Conservation (phyloP, 1,140 invertebrate species). For the Sarcophaga peregrina region DNA sequence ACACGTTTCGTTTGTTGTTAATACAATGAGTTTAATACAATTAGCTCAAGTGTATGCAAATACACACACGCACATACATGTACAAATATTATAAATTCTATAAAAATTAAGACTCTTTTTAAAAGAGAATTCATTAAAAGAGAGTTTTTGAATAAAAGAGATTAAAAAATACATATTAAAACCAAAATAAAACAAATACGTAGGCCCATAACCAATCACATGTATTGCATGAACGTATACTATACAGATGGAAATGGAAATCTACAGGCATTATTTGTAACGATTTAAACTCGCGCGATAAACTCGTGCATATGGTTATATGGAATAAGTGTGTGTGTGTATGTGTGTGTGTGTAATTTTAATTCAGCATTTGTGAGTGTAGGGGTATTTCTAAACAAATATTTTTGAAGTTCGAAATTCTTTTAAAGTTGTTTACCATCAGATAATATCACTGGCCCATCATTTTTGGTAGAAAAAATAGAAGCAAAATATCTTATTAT, state of each 20-base stretch:
- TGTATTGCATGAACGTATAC: background rate
- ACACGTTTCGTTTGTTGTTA: slow-evolving; percentile 23
- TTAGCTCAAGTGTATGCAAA: background rate
- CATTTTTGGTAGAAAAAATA: too few species aligned
- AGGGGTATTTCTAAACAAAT: background rate
- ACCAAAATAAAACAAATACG: background rate
- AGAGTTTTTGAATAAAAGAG: background rate
- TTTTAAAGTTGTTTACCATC: too few species aligned
- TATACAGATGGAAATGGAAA: background rate
- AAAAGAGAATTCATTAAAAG: background rate
- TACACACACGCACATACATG: background rate
- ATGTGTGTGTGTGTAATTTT: background rate
- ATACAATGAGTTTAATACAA: background rate
- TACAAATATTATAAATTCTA: background rate
- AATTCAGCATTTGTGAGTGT: background rate
- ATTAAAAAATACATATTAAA: background rate
- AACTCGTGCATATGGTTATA: slow-evolving; percentile 19
- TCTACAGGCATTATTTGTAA: background rate
- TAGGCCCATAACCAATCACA: background rate
- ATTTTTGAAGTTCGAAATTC: too few species aligned
- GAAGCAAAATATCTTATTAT: too few species aligned
- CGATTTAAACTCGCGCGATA: slow-evolving; percentile 33
- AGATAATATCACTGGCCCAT: too few species aligned
- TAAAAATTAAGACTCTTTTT: background rate
- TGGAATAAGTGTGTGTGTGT: background rate